Evolutionary conservation across 92 coral and sea anemone species (phyloP), one percentile per base, ranked within the genome.

Genomic region (Parazoanthus darwini): DNA sequence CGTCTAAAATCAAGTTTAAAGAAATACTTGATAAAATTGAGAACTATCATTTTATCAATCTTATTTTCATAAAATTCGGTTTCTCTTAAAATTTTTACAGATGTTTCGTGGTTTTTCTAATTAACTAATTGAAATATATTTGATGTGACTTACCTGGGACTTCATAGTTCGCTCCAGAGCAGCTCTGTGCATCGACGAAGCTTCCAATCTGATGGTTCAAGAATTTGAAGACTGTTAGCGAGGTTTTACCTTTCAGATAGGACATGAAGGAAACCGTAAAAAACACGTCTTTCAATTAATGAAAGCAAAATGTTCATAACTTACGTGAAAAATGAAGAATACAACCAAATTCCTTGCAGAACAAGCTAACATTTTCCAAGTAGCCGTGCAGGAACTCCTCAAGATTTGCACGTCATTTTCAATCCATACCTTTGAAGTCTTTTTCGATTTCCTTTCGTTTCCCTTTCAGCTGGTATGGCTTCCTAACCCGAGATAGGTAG

Each of bases 111-210:
- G 70, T 63, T 63, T 63, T 63, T 22, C 70, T 26, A 63, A 63
- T 76, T 76, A 39, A 39, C 26, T 39, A 18, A 76, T 44, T 39
- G 43, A 39, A 76, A 76, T 6, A 36, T 13, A 50, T 18, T 39
- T 76, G n/a, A 76, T 36, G 46, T 63, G 46, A 39, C 80, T 76
- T 39, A 76, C 80, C 80, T 36, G 80, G 80, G 2, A 76, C 80
- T 76, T 76, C 80, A 22, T 76, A 76, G 35, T 76, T 39, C 10
- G 11, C 51, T 39, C 80, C 80, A 9, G 80, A 37, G 29, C 80
- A 76, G 46, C 80, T 76, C 51, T 76, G 80, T 39, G 80, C 51
- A 7, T 39, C 35, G 54, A 76, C 35, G 80, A 76, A 76, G 35
- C 80, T 18, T 42, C 20, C 39, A 76, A 76, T 63, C 70, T 63